A percentile compares a stretch with the other conserved stretches of the same genome.
phyloP scores from a whole-genome alignment of 2,888 invertebrate genomes.

The Cheilosia soror region DNA sequence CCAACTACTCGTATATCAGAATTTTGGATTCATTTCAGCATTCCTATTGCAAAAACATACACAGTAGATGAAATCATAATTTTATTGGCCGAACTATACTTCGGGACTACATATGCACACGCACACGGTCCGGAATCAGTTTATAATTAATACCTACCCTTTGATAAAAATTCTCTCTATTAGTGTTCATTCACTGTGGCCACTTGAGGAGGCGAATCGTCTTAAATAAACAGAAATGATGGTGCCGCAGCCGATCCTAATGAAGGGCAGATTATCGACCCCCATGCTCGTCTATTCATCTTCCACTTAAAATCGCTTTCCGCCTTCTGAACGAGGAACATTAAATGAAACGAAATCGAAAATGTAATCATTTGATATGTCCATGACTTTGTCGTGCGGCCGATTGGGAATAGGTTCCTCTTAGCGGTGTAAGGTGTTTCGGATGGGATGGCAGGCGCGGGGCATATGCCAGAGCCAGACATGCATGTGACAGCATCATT shows the following conservation, averaged over 20 bases:
- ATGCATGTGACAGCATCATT: slow-evolving; percentile 14
- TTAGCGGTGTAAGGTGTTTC: neutral
- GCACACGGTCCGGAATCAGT: neutral
- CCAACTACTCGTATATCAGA: too few species aligned
- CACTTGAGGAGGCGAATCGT: neutral
- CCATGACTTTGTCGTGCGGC: slow-evolving; percentile 3
- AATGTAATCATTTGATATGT: neutral
- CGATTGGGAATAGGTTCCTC: neutral
- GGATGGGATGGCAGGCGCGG: too few species aligned
- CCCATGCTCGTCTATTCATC: neutral
- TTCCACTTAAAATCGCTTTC: slow-evolving; percentile 6
- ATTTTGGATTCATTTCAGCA: too few species aligned
- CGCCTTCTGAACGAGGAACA: neutral
- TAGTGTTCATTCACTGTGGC: neutral
- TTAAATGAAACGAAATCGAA: slow-evolving; percentile 1
- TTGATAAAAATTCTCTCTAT: neutral
- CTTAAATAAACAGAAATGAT: neutral
- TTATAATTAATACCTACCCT: neutral
- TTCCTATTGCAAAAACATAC: too few species aligned
- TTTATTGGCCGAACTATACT: too few species aligned
- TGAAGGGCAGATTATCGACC: neutral
- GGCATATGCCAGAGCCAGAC: too few species aligned
- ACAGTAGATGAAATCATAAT: too few species aligned
- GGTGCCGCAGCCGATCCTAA: neutral
- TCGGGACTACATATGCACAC: too few species aligned